These are phyloP conservation scores for Echinops telfairi DNA, from an alignment of 2,113 vertebrate species.

Conservation along the genomic window DNA sequence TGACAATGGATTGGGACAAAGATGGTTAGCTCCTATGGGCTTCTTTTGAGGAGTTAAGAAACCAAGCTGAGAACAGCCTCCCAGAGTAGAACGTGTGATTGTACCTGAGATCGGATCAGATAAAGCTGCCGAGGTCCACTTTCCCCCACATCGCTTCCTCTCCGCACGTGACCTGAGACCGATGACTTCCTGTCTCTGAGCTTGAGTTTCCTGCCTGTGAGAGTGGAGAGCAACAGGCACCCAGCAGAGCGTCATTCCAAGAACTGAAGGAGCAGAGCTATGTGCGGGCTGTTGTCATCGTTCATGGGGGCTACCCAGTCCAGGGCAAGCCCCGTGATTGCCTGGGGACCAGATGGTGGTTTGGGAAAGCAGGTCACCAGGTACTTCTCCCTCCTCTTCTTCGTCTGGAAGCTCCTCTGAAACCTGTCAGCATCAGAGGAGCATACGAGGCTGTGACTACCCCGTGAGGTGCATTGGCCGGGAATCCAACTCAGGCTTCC, in stretches of 20 bases:
- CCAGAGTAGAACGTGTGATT: neutral
- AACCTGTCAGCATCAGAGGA: neutral
- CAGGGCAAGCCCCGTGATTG: neutral
- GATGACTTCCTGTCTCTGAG: rapidly evolving
- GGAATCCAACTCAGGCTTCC: neutral
- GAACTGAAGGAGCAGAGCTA: neutral
- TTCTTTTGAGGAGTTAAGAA: neutral
- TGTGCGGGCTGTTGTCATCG: neutral
- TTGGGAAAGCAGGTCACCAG: neutral
- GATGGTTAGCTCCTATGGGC: neutral
- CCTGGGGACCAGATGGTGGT: neutral
- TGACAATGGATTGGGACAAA: neutral
- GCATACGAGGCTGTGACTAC: neutral
- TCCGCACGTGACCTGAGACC: neutral
- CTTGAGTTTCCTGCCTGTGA: neutral
- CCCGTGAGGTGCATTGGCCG: neutral
- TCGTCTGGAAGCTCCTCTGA: neutral
- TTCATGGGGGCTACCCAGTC: neutral
- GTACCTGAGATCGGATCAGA: neutral
- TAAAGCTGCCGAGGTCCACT: rapidly evolving
- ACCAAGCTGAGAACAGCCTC: neutral
- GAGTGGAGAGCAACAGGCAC: neutral
- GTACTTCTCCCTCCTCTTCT: neutral
- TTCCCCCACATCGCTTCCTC: no score
- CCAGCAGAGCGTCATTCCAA: neutral